A percentile compares a stretch with the other conserved stretches of the same genome.
phyloP scores from a whole-genome alignment of 1,140 invertebrate genomes.

The Cherax destructor region DNA sequence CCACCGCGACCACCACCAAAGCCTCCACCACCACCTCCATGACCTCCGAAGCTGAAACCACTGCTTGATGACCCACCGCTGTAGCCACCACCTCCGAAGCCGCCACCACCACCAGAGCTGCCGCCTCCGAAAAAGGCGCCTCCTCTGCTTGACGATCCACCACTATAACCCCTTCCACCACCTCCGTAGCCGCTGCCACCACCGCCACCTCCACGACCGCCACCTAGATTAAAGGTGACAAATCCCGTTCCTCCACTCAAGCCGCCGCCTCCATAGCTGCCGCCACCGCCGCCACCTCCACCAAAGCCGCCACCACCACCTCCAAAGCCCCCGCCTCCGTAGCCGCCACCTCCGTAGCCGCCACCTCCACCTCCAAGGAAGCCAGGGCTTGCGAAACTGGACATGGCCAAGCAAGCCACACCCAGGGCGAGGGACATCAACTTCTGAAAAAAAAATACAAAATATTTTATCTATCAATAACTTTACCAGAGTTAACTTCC shows the following conservation, averaged over 20 bases:
- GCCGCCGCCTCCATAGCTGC: not conserved
- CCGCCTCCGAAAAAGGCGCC: not conserved
- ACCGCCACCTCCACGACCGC: not conserved
- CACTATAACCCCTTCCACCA: not conserved
- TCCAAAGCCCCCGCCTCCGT: not conserved
- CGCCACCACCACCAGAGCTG: not conserved
- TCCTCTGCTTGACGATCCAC: not conserved
- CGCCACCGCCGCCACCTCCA: not conserved
- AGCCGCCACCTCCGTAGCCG: too few species aligned
- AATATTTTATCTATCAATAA: too few species aligned
- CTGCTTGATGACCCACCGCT: too few species aligned
- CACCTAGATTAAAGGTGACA: not conserved
- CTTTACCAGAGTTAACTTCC: too few species aligned
- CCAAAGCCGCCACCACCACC: not conserved
- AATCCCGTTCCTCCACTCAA: not conserved
- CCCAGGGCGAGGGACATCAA: too few species aligned
- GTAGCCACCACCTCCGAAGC: not conserved
- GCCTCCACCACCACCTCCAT: not conserved
- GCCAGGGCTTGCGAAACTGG: too few species aligned
- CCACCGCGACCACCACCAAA: too few species aligned
- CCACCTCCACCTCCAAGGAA: not conserved
- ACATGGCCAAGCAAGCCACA: too few species aligned
- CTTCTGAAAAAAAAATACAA: too few species aligned
- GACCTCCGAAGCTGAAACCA: too few species aligned
- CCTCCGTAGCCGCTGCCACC: not conserved